phyloP scores from a whole-genome alignment of 2,888 invertebrate genomes.

The Rhopalosiphum nymphaeae region DNA sequence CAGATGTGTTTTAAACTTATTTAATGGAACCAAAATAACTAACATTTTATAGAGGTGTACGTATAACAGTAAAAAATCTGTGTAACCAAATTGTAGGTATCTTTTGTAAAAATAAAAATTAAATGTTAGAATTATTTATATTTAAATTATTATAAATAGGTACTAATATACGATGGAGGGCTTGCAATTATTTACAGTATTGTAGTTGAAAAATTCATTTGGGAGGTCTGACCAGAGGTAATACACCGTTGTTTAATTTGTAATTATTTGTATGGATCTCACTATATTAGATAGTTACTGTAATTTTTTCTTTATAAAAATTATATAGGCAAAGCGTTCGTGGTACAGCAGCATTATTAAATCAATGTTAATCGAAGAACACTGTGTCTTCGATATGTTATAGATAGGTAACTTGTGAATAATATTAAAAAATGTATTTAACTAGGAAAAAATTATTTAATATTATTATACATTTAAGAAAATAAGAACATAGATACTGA shows the following conservation, averaged over 20 bases:
- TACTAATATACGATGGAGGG: too few species aligned
- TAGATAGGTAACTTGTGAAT: background rate
- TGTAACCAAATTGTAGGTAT: too few species aligned
- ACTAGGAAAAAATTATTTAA: background rate
- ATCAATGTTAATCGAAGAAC: background rate
- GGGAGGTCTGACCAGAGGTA: background rate
- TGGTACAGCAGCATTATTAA: background rate
- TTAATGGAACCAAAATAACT: too few species aligned
- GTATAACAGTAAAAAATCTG: too few species aligned
- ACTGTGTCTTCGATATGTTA: background rate
- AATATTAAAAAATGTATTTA: background rate
- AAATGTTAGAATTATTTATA: too few species aligned
- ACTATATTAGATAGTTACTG: background rate
- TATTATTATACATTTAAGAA: background rate
- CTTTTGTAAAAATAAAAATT: too few species aligned
- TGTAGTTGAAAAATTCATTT: too few species aligned
- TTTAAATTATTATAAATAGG: too few species aligned
- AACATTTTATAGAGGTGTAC: too few species aligned
- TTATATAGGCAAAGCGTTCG: background rate
- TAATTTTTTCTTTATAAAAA: background rate
- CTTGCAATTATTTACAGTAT: too few species aligned
- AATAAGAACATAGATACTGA: background rate
- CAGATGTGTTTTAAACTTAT: too few species aligned
- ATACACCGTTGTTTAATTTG: background rate
- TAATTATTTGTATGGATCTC: background rate